Evolutionary conservation across 2,113 vertebrate species (phyloP).

Genomic region (Uria lomvia): DNA sequence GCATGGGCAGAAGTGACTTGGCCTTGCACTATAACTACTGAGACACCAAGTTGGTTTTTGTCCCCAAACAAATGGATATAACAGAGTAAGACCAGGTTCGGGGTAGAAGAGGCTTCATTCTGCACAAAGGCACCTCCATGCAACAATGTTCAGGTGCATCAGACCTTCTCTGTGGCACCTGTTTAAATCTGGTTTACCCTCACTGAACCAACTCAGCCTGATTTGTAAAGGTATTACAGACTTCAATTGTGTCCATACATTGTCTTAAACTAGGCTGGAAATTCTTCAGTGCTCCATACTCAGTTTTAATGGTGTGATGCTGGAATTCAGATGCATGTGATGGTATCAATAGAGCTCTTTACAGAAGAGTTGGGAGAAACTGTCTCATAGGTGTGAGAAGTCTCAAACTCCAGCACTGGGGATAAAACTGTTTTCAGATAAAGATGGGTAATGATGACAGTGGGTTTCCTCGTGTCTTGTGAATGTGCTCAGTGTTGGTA

Average conservation of each 20-base stretch:
- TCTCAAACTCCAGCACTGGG: neutral
- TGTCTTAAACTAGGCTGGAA: neutral
- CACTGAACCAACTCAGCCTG: neutral
- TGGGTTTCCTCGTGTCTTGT: neutral
- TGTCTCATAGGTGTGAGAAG: neutral
- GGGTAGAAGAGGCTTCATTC: neutral
- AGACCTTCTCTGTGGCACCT: neutral
- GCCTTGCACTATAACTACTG: neutral
- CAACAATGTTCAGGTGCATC: neutral
- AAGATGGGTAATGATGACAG: neutral
- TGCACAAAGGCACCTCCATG: neutral
- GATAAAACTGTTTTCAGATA: neutral
- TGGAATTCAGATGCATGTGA: neutral
- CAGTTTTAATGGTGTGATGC: neutral
- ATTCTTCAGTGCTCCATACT: neutral
- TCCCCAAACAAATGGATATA: neutral
- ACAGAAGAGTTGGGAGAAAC: neutral
- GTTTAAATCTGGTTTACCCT: neutral
- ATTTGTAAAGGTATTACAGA: neutral
- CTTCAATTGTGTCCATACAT: neutral
- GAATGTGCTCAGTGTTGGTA: neutral
- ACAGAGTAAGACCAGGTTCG: neutral
- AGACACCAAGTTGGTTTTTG: fast-evolving
- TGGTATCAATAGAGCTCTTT: neutral
- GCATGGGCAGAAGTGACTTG: neutral